Base-by-base conservation (phyloP, 2,888 invertebrate species). In the Cristatella mucedo region DNA sequence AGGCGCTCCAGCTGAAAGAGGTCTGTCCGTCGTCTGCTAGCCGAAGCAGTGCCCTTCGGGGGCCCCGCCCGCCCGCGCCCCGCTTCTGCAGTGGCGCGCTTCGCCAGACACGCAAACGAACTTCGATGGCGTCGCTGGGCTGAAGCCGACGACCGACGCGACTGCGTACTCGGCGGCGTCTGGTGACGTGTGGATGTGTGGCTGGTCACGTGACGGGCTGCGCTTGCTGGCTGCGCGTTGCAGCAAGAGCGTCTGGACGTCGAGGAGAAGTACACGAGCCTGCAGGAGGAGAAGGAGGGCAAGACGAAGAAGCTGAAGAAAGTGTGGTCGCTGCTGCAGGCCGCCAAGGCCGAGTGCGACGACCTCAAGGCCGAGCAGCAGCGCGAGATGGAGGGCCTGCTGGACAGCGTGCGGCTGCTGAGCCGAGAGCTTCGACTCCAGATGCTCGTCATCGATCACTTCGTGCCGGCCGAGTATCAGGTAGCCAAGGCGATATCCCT, bases 281-380 rank as follows among this genome's bases (percentile, higher is more conserved):
- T 95, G 0, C 91, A 95, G 68, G 97, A 97, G 53, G 93, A 95
- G 65, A 85, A 83, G 47, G 74, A 79, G 0, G 89, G 85, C 0
- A 82, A 93, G 58, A 84, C 83, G 0, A 81, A 85, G 54, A 93
- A 93, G 62, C 73, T 95, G 40, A 82, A 84, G 56, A 80, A 85
- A 46, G 80, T 86, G 0, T 83, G 83, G 63, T 78, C 80, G 38
- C 76, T 86, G 68, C 70, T 89, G 31, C 79, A 84, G 71, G 80
- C 65, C 45, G 82, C 67, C 3, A 68, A 69, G 42, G 60, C 64
- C 13, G 69, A 70, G 57, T 59, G 68, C 20, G 61, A 61, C 13
- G 72, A 74, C 52, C 45, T 71, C 41, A 83, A 87, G 59, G 75
- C 22, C 46, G 95, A 97, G 55, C 89, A 93, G 60, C 91, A 93